Conservation (phyloP, 2,888 invertebrate genomes). For the Habroteleia sp. region DNA sequence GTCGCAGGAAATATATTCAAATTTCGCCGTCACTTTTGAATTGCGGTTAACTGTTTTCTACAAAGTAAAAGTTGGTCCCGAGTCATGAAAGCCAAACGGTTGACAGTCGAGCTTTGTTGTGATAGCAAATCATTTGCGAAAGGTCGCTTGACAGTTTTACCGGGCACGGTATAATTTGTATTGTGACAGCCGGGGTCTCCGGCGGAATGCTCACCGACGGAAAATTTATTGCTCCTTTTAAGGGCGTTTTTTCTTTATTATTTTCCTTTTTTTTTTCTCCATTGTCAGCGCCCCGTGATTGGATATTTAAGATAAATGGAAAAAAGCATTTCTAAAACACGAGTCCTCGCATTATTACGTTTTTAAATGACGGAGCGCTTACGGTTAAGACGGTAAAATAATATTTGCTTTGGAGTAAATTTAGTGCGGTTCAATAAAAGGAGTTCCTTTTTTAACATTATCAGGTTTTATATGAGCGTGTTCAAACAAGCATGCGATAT, state of each 20-base stretch:
- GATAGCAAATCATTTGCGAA: constrained; percentile 48
- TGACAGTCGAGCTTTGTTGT: constrained; percentile 34
- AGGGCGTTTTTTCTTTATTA: background rate
- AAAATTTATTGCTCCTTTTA: constrained; percentile 36
- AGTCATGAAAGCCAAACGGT: constrained; percentile 14
- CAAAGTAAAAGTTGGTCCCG: constrained; percentile 13
- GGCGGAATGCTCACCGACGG: background rate
- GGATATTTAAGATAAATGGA: too few species aligned
- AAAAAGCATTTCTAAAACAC: too few species aligned
- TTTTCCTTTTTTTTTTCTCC: too few species aligned
- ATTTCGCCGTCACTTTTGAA: constrained; percentile 14
- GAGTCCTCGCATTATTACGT: too few species aligned
- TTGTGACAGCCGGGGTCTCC: constrained; percentile 34
- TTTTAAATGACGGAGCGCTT: too few species aligned
- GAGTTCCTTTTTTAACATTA: too few species aligned
- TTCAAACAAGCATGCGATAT: too few species aligned
- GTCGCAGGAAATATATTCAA: constrained; percentile 6
- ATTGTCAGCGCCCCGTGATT: too few species aligned
- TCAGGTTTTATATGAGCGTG: too few species aligned
- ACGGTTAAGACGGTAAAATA: too few species aligned
- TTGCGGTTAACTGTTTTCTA: constrained; percentile 30
- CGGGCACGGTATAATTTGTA: constrained; percentile 45
- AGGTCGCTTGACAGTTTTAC: constrained; percentile 50
- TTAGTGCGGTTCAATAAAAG: too few species aligned
- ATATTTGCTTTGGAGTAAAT: too few species aligned